Conservation (phyloP, 2,888 invertebrate genomes). For the Cephus pulcher region DNA sequence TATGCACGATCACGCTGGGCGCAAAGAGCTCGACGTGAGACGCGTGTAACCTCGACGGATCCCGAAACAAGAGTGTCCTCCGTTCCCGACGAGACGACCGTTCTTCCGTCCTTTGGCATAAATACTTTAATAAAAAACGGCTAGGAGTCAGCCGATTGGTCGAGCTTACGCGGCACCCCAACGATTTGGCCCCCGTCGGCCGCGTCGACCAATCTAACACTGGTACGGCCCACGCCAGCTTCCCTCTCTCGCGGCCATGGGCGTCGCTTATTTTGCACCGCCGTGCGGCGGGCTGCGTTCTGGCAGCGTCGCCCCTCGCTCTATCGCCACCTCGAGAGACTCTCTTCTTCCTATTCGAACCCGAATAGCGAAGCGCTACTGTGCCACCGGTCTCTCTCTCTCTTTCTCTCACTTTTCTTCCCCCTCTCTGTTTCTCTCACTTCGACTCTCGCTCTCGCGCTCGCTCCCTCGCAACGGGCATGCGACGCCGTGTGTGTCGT, state of each 20-base stretch:
- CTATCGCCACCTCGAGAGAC: conserved; percentile 10
- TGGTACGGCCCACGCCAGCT: conserved; percentile 48
- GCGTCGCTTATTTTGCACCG: conserved; percentile 35
- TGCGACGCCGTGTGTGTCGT: conserved; percentile 18
- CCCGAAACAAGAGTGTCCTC: conserved; percentile 63
- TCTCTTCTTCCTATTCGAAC: conserved; percentile 29
- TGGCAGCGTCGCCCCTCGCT: conserved; percentile 9
- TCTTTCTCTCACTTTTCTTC: conserved; percentile 17
- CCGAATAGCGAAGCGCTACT: conserved; percentile 48
- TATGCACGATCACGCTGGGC: conserved; percentile 23
- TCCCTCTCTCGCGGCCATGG: conserved; percentile 41
- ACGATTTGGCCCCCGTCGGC: conserved; percentile 39
- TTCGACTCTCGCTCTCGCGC: conserved; percentile 1
- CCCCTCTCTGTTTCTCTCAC: conserved; percentile 10
- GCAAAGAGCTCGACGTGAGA: conserved; percentile 28
- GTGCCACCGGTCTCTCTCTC: conserved; percentile 16
- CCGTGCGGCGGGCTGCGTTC: conserved; percentile 6
- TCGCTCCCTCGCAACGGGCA: conserved; percentile 18
- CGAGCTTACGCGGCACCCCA: conserved; percentile 36
- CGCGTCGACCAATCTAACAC: conserved; percentile 42
- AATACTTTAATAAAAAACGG: conserved; percentile 49
- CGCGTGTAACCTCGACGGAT: conserved; percentile 59
- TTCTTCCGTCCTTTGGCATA: conserved; percentile 32
- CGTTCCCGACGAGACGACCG: conserved; percentile 38
- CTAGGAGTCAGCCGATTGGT: conserved; percentile 44